Evolutionary conservation across 2,888 invertebrate species (phyloP), one percentile per base, ranked within the genome.

Genomic region (Trissonchulus sp.): DNA sequence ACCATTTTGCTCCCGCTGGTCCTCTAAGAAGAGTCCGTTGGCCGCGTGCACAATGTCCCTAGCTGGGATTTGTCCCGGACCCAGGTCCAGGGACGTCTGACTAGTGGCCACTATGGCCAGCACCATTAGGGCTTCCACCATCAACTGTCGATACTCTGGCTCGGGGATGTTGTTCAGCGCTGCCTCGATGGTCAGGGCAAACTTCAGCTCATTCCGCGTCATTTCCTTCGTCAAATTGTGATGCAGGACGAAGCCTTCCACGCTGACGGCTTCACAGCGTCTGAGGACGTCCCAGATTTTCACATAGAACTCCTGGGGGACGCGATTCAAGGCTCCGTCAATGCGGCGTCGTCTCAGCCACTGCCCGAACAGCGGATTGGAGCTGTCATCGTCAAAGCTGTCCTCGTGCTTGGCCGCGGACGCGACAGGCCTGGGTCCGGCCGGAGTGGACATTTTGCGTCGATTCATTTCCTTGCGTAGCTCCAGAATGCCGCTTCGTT

Each of bases 131-230:
- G 95, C 96, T 87, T 99, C 88, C 0, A 99, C 98, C 74, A 98
- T 91, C 78, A 98, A 86, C 85, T 98, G 97, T 33, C 99, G 89
- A 86, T 98, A 99, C 85, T 99, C 99, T 0, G 99, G 98, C 85
- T 98, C 96, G 0, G 97, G 95, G 81, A 99, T 96, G 73, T 93
- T 91, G 85, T 98, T 99, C 73, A 99, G 88, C 1, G 96, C 96
- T 1, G 94, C 93, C 87, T 99, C 99, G 0, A 99, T 97, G 75
- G 94, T 94, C 28, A 99, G 88, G 0, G 99, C 98, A 86, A 99
- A 99, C 87, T 99, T 99, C 81, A 98, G 87, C 87, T 99, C 99
- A 63, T 96, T 96, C 0, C 96, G 90, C 0, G 99, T 99, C 99
- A 99, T 99, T 90, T 98, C 98, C 87, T 94, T 94, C 0, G 97